Evolutionary conservation across 1,140 invertebrate genomes (phyloP).

Genomic region (Triops cancriformis): DNA sequence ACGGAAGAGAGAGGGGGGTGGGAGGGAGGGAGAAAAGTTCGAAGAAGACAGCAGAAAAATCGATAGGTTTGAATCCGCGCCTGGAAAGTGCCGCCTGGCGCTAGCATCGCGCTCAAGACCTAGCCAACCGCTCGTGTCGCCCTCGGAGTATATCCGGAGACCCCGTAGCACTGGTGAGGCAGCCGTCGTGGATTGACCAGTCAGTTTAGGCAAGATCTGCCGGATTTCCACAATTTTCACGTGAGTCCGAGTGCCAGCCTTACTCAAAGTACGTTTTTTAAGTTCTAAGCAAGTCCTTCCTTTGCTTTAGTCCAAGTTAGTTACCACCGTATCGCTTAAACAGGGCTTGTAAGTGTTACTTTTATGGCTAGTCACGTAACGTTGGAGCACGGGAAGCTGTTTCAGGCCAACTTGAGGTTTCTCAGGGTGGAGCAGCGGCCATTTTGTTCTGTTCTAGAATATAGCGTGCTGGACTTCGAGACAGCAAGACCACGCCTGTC

Average conservation of each 20-base stretch:
- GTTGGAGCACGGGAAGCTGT: neutral
- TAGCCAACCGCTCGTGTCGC: neutral
- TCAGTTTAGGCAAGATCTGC: slow-evolving; percentile 13
- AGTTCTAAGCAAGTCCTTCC: neutral
- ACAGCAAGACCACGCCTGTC: neutral
- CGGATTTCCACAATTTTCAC: slow-evolving; percentile 13
- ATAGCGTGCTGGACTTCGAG: neutral
- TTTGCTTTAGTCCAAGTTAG: neutral
- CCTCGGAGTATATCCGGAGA: neutral
- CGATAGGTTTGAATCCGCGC: slow-evolving; percentile 12
- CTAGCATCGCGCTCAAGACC: neutral
- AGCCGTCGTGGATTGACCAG: slow-evolving; percentile 12
- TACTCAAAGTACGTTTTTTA: slow-evolving; percentile 11
- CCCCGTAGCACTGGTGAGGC: slow-evolving; percentile 11
- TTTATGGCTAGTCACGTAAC: neutral
- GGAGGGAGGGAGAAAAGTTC: neutral
- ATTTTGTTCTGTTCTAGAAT: slow-evolving; percentile 14
- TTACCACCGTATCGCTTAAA: neutral
- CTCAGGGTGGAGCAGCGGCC: slow-evolving; percentile 11
- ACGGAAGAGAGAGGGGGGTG: too few relatives aligned
- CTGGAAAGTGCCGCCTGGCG: slow-evolving; percentile 3
- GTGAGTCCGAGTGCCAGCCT: slow-evolving; percentile 11
- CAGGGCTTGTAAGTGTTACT: neutral
- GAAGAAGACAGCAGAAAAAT: neutral
- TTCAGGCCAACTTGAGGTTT: neutral